Base-by-base conservation (phyloP, 1,140 invertebrate species). In the Leptinotarsa undecemlineata region DNA sequence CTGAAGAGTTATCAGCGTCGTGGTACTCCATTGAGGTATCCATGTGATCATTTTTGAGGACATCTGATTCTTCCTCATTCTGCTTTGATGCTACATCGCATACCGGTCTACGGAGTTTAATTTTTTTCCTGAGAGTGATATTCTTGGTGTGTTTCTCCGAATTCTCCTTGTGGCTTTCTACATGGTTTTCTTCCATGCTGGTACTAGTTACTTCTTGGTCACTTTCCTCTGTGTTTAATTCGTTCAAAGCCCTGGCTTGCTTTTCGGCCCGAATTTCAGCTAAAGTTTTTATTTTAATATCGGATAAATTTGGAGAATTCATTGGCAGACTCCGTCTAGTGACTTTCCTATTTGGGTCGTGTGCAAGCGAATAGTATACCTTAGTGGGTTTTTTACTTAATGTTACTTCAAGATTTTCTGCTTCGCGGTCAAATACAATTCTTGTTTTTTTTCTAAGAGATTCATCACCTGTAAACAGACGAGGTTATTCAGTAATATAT, bases 231-330 rank as follows among this genome's bases (percentile, higher is more conserved):
- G 13, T 48, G 14, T n/a, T 66, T 20, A 8, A 15, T 20, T 62
- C 48, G 20, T 75, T 51, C 21, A 2, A 23, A 20, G 47, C 47
- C 13, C 48, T 57, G 15, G 33, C 11, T 20, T 76, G 67, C 17
- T 19, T 68, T 77, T 84, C 82, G 0, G 82, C 81, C 4, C 82
- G 75, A 42, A 85, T 85, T 79, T 85, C 84, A 2, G 77, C 82
- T 26, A 85, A 79, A 13, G 84, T 85, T 74, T 85, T 85, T 57
- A 85, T 81, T 81, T 84, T 84, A 13, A 85, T 81, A 20, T 81
- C 73, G 19, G 51, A 62, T 14, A 80, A 17, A 64, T 78, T 77
- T 48, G 51, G 61, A 63, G 74, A 63, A 57, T 13, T 57, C 15
- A 3, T 21, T 8, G 68, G 20, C 5, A 17, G 47, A 69, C 11